A percentile compares a stretch with the other conserved stretches of the same genome.
Conservation (phyloP, 2,888 invertebrate genomes). For the Apeira syringaria region DNA sequence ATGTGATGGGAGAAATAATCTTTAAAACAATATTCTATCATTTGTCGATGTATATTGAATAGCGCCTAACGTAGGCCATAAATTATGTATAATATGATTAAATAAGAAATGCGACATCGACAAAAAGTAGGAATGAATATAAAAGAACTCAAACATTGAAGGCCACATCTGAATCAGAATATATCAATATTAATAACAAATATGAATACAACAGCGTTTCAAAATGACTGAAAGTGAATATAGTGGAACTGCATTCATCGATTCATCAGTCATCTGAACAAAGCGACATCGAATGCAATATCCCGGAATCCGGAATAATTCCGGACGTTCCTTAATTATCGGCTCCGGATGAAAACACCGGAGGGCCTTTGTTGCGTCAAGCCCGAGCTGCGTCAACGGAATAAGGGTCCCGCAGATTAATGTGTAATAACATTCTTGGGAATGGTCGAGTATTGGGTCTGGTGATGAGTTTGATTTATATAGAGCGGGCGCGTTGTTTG, state of each 20-base stretch:
- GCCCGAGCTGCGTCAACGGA: slow-evolving; percentile 15
- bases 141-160: too few relatives aligned
- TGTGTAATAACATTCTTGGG: slow-evolving; percentile 37
- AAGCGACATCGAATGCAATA: slow-evolving; percentile 11
- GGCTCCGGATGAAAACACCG: slow-evolving; percentile 28
- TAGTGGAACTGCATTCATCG: slow-evolving; percentile 11
- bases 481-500: slow-evolving; percentile 8
- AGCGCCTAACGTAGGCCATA: too few relatives aligned
- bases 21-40: too few relatives aligned
- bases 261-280: slow-evolving; percentile 4
- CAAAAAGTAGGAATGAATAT: too few relatives aligned
- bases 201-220: background rate
- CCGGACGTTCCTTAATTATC: slow-evolving; percentile 40
- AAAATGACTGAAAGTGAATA: background rate
- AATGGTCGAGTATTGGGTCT: slow-evolving; percentile 7
- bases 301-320: slow-evolving; percentile 22
- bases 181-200: background rate
- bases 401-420: slow-evolving; percentile 32
- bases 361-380: slow-evolving; percentile 35
- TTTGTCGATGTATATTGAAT: too few relatives aligned
- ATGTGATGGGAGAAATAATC: too few relatives aligned
- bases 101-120: too few relatives aligned
- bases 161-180: too few relatives aligned
- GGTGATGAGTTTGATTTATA: slow-evolving; percentile 27
- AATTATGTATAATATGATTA: too few relatives aligned